phyloP scores from a whole-genome alignment of 2,113 vertebrate genomes.

The Clarias gariepinus region DNA sequence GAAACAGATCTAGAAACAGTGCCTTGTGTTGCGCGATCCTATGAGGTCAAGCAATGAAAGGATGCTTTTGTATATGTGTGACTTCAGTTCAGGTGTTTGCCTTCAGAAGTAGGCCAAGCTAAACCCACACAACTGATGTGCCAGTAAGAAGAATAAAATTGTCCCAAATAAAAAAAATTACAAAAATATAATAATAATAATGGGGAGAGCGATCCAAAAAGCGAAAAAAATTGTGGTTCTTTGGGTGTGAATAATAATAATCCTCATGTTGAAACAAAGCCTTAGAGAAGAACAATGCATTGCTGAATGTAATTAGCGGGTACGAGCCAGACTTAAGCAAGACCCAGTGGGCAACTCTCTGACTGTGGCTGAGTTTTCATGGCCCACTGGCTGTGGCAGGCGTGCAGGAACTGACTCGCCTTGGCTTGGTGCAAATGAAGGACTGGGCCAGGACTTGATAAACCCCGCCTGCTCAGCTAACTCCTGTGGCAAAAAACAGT shows the following conservation, averaged over 20 bases:
- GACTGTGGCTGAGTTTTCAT: conserved; percentile 35
- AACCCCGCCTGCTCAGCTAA: conserved; percentile 21
- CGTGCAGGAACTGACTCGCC: conserved; percentile 45
- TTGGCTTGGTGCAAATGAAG: conserved; percentile 15
- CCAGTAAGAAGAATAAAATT: neutral
- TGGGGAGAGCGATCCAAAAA: neutral
- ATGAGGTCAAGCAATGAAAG: conserved; percentile 38
- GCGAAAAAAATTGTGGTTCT: neutral
- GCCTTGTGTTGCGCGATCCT: neutral
- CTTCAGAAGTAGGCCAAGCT: neutral
- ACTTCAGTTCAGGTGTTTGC: conserved; percentile 10
- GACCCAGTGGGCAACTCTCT: conserved; percentile 41
- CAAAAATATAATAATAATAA: too few relatives aligned
- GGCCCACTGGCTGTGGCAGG: conserved; percentile 28
- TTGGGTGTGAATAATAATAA: neutral
- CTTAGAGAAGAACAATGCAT: conserved; percentile 32
- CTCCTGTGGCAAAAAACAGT: neutral
- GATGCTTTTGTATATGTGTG: conserved; percentile 18
- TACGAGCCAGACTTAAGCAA: conserved; percentile 25
- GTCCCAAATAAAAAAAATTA: neutral
- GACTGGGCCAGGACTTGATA: conserved; percentile 34
- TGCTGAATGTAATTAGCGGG: conserved; percentile 46
- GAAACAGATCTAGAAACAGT: conserved; percentile 12
- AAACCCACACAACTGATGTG: neutral
- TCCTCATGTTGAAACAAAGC: conserved; percentile 38